Conservation (phyloP, 64 coral and sea anemone species). For the Anthopleura sola region DNA sequence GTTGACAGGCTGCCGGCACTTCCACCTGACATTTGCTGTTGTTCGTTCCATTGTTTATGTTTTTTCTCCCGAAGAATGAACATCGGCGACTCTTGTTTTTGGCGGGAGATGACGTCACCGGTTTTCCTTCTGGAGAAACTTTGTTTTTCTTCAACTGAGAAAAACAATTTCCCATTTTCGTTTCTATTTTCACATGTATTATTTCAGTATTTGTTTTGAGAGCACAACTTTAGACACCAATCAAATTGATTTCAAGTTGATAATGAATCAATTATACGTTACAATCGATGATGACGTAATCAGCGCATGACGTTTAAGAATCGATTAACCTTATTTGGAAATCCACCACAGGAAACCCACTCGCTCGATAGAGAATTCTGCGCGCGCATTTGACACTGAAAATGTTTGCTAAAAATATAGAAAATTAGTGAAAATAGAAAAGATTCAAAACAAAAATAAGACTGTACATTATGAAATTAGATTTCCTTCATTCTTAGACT, state of each 20-base stretch:
- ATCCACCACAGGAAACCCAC: background rate
- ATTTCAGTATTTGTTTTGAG: background rate
- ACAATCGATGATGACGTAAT: background rate
- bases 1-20: background rate
- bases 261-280: background rate
- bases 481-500: no score
- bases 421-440: no score
- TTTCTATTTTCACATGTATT: background rate
- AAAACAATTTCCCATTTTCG: constrained; percentile 1
- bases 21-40: background rate
- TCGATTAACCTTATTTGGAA: background rate
- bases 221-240: background rate
- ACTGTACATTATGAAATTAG: no score
- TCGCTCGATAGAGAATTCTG: no score
- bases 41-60: background rate
- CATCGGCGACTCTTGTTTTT: background rate
- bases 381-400: no score
- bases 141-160: background rate
- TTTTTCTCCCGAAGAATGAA: background rate
- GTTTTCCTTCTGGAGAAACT: background rate
- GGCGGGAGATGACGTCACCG: background rate
- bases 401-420: no score
- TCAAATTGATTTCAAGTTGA: background rate
- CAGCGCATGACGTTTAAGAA: background rate
- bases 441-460: no score